phyloP scores from a whole-genome alignment of 2,888 invertebrate genomes.

The Entomobrya multifasciata region DNA sequence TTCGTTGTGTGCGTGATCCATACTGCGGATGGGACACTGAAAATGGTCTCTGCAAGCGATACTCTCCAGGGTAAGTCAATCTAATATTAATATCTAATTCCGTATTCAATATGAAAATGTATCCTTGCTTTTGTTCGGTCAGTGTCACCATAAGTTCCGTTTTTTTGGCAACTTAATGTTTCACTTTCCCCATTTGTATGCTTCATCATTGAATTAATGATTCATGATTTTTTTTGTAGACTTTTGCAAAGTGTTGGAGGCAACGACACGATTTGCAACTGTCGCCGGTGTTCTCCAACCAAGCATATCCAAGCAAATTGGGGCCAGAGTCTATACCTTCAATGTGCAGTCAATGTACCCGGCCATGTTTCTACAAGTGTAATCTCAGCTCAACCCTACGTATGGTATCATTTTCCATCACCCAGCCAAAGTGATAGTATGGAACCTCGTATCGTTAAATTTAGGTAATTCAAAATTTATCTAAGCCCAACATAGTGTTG shows the following conservation, averaged over 20 bases:
- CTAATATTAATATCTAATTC: background rate
- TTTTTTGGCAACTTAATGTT: constrained; percentile 3
- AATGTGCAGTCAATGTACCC: constrained; percentile 87
- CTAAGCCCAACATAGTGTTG: background rate
- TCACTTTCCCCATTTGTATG: background rate
- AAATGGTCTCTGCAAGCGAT: constrained; percentile 92
- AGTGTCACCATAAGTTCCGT: constrained; percentile 12
- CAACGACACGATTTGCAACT: constrained; percentile 93
- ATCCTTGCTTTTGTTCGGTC: background rate
- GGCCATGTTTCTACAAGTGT: constrained; percentile 80
- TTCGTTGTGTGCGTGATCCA: constrained; percentile 96
- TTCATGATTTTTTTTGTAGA: constrained; percentile 81
- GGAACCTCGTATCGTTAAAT: constrained; percentile 55
- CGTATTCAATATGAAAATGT: background rate
- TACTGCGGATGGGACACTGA: constrained; percentile 98
- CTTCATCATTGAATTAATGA: background rate
- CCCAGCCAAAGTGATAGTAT: constrained; percentile 45
- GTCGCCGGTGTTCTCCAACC: constrained; percentile 93
- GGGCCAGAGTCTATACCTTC: constrained; percentile 95
- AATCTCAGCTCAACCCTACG: constrained; percentile 77
- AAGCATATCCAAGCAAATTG: constrained; percentile 95
- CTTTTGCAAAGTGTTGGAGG: constrained; percentile 92
- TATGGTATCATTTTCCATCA: constrained; percentile 79
- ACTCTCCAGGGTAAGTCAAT: constrained; percentile 88
- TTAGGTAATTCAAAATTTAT: constrained; percentile 41